Base-by-base conservation (phyloP, 2,888 invertebrate species). In the Adela reaumurella region DNA sequence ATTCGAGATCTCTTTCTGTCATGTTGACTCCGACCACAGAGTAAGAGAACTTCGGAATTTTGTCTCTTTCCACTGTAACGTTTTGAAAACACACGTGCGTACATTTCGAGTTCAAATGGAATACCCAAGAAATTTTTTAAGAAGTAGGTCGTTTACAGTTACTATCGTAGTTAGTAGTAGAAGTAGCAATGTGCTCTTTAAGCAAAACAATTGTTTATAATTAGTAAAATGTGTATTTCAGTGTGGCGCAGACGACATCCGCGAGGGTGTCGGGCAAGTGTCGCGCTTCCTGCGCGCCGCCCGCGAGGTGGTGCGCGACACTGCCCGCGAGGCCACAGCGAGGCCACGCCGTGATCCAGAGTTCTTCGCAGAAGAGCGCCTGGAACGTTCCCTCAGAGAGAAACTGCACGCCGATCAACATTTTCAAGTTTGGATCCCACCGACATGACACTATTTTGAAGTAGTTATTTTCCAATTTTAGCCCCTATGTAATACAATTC, bases 361-460 rank as follows among this genome's bases (percentile, higher is more conserved):
- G 17, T 67, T 68, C 45, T 52, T 52, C 17, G 64, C 74, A 19
- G 83, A 83, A 70, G 74, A 69, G 51, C 59, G 63, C 45, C 67
- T 74, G 55, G 78, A 78, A 57, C 67, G 68, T 53, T 69, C 71
- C 55, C 70, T 81, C 56, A 73, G 81, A 57, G 79, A 81, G 67
- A 77, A 83, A 65, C 73, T 82, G 58, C 78, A 74, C 56, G 81
- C 74, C 64, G 79, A 79, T 55, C 67, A 76, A 2, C 62, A 70
- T 49, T 73, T 78, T 45, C 65, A 76, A 77, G 80, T 83, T 64
- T 83, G 83, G 83, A 69, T 83, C 60, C 83, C 83, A 47, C 77
- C 78, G 44, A 29, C 28, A 18, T 46, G 46, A 46, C 35, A 14
- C 8, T 24, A 24, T 6, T 24, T 24, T 24, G 24, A 24, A 6